These are phyloP conservation scores for Stomatorhinus walkeri DNA, from an alignment of 2,797 vertebrate species.

Conservation along the genomic window DNA sequence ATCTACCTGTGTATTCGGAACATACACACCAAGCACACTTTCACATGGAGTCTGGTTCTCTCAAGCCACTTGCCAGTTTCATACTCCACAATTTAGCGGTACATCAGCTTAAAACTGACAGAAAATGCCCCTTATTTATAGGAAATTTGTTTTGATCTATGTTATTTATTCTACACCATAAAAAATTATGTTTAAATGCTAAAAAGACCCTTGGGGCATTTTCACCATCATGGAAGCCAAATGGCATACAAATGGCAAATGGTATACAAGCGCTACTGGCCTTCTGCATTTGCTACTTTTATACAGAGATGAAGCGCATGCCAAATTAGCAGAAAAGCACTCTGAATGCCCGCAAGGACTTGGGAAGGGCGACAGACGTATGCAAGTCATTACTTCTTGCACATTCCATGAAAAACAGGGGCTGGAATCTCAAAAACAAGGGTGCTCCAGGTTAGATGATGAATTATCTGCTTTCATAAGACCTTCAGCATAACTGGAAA, in stretches of 20 bases:
- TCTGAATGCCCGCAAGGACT: constrained; percentile 36
- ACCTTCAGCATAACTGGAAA: constrained; percentile 23
- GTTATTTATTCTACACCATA: not conserved
- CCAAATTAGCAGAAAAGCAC: constrained; percentile 44
- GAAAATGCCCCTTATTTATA: not conserved
- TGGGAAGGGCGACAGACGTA: constrained; percentile 39
- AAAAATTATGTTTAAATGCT: not conserved
- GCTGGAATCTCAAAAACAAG: constrained; percentile 22
- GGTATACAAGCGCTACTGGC: not conserved
- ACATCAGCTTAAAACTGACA: not conserved
- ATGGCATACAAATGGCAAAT: not conserved
- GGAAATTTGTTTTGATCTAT: not conserved
- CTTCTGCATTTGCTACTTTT: not conserved
- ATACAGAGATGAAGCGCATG: not conserved
- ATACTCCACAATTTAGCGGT: not conserved
- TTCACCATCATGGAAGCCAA: not conserved
- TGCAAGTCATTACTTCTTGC: constrained; percentile 43
- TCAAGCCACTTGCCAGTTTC: not conserved
- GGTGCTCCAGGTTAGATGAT: constrained; percentile 32
- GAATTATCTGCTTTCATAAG: constrained; percentile 26
- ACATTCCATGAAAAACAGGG: not conserved
- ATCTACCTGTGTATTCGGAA: not conserved
- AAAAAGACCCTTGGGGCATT: not conserved
- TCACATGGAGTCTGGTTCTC: not conserved
- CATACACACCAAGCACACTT: not conserved